Percentiles rank a stretch among this genome's conserved stretches.
These are phyloP conservation scores for Gastracanthus pulcherrimus DNA, from an alignment of 2,888 invertebrate genomes.

Conservation along the genomic window DNA sequence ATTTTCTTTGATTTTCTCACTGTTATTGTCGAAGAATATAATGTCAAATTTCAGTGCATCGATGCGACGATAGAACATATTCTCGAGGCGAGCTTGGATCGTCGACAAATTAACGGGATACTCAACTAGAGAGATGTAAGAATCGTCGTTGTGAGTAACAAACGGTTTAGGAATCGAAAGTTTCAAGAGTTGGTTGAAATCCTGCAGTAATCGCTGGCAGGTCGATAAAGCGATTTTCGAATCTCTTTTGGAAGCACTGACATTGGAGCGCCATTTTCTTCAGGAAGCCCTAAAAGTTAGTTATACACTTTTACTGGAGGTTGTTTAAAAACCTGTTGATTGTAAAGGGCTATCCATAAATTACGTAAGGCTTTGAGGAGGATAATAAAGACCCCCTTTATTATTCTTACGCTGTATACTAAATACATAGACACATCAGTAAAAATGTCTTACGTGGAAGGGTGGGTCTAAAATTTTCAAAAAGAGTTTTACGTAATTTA, in stretches of 20 bases:
- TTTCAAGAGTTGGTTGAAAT: constrained; percentile 89
- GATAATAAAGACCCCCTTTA: too few species aligned
- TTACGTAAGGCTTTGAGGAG: too few species aligned
- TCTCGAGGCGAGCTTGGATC: constrained; percentile 89
- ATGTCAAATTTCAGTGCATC: constrained; percentile 96
- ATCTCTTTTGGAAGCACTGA: neutral
- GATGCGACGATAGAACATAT: constrained; percentile 93
- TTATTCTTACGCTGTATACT: too few species aligned
- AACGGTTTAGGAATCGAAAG: constrained; percentile 95
- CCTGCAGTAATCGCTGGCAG: constrained; percentile 84
- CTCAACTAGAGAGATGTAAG: constrained; percentile 92
- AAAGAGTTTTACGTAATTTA: too few species aligned
- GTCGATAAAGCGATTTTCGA: neutral
- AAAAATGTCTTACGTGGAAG: too few species aligned
- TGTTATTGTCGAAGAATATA: constrained; percentile 93
- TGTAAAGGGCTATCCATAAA: too few species aligned
- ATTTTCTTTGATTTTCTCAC: constrained; percentile 83
- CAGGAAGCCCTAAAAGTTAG: neutral
- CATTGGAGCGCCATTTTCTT: neutral
- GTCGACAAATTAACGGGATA: constrained; percentile 96
- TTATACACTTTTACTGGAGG: too few species aligned
- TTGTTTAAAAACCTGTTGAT: too few species aligned
- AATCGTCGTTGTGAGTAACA: constrained; percentile 93
- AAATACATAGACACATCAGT: too few species aligned
- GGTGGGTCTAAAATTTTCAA: too few species aligned